Evolutionary conservation across 1,140 invertebrate genomes (phyloP), one percentile per base, ranked within the genome.

Genomic region (Cydia strobilella): DNA sequence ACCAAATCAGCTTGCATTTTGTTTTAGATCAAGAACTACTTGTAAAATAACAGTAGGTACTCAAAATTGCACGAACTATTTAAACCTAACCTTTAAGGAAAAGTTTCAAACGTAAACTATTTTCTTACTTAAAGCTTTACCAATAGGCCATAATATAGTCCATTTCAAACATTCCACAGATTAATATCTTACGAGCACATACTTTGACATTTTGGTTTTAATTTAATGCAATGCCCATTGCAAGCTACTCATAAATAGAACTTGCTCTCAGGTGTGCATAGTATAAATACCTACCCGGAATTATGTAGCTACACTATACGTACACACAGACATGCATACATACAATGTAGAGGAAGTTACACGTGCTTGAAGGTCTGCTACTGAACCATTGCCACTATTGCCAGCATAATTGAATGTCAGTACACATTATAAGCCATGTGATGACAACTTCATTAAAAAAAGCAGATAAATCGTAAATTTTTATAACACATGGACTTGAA

Each of bases 341-440:
- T 59, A 59, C 20, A 20, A 2, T 59, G 20, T 59, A 59, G 54
- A 15, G n/a, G 48, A 23, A 59, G 51, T 59, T 59, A 59, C 54
- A 59, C 54, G 54, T 59, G 54, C n/a, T 18, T 18, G 51, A 59
- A 59, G 54, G 54, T 59, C 51, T 54, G 51, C 3, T 4, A 59
- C 54, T 59, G 54, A 59, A 59, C 54, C 54, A 59, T 59, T 59
- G 54, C 54, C 54, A 59, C 54, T 20, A 59, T 59, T 59, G 54
- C 54, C 54, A 59, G 20, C 54, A 23, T 59, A 59, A 59, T 59
- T 59, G 20, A 59, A 59, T 59, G 54, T 59, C 54, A 59, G 54
- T 59, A 59, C 3, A 51, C 48, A n/a, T 51, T 0, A 4, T 31
- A 31, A 18, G n/a, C 10, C 6, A n/a, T 18, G n/a, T 51, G 48